A percentile compares a stretch with the other conserved stretches of the same genome.
Conservation (phyloP, 2,797 vertebrate species). For the Hippopotamyrus pictus region DNA sequence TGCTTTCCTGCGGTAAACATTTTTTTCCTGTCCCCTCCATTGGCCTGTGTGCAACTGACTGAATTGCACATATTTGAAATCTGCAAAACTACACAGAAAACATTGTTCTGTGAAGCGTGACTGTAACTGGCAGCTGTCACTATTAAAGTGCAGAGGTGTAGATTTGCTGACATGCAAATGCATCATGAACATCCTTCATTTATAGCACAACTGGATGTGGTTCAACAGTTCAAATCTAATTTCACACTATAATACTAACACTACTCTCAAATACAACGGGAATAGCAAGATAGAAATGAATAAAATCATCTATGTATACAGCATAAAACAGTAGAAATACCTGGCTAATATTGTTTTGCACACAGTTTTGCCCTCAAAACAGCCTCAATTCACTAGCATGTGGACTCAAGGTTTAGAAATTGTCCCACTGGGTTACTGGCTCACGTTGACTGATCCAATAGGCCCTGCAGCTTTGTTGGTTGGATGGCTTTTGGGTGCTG, state of each 20-base stretch:
- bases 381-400: background rate
- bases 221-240: background rate
- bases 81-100: background rate
- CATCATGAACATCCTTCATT: background rate
- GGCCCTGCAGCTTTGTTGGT: background rate
- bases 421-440: background rate
- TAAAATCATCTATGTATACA: background rate
- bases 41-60: background rate
- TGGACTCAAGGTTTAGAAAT: background rate
- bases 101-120: background rate
- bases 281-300: background rate
- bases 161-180: background rate
- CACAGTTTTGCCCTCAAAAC: background rate
- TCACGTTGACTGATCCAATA: background rate
- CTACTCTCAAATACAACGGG: background rate
- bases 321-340: background rate
- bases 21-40: background rate
- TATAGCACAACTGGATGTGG: background rate
- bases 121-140: background rate
- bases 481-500: background rate
- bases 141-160: background rate
- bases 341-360: background rate
- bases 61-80: background rate
- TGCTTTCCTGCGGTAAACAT: background rate
- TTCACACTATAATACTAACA: background rate